Conservation (phyloP, 2,888 invertebrate species). For the Drosophila emarginata region DNA sequence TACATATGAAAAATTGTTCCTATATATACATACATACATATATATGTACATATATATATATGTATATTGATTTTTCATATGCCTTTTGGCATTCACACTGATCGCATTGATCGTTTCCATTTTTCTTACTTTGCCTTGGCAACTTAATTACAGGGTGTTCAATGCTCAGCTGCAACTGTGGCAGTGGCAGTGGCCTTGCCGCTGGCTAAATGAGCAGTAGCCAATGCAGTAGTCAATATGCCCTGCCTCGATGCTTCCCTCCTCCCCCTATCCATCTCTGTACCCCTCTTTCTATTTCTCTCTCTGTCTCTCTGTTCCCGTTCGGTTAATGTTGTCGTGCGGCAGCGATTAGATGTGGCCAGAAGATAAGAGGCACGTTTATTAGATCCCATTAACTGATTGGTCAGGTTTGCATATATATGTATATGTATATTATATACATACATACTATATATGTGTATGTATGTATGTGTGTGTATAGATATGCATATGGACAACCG, state of each 20-base stretch:
- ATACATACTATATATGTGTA: not conserved
- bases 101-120: not conserved
- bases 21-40: slow-evolving; percentile 10
- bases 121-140: slow-evolving; percentile 20
- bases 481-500: slow-evolving; percentile 26
- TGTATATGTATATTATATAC: not conserved
- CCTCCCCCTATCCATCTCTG: not conserved
- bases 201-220: slow-evolving; percentile 24
- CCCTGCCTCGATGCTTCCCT: no score
- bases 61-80: slow-evolving; percentile 4
- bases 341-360: slow-evolving; percentile 69
- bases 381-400: slow-evolving; percentile 79
- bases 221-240: not conserved
- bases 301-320: slow-evolving; percentile 34
- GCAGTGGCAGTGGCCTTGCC: slow-evolving; percentile 47
- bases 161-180: slow-evolving; percentile 27
- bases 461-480: slow-evolving; percentile 23
- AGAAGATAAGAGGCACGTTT: slow-evolving; percentile 71
- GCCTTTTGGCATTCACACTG: slow-evolving; percentile 25
- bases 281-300: not conserved
- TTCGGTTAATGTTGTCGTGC: slow-evolving; percentile 43
- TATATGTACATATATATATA: not conserved
- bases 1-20: not conserved
- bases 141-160: slow-evolving; percentile 67
- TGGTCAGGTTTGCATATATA: slow-evolving; percentile 33